Percentiles rank a stretch among this genome's conserved stretches.
These are phyloP conservation scores for Ailurus styani DNA, from an alignment of 2,113 vertebrate genomes.

Conservation along the genomic window DNA sequence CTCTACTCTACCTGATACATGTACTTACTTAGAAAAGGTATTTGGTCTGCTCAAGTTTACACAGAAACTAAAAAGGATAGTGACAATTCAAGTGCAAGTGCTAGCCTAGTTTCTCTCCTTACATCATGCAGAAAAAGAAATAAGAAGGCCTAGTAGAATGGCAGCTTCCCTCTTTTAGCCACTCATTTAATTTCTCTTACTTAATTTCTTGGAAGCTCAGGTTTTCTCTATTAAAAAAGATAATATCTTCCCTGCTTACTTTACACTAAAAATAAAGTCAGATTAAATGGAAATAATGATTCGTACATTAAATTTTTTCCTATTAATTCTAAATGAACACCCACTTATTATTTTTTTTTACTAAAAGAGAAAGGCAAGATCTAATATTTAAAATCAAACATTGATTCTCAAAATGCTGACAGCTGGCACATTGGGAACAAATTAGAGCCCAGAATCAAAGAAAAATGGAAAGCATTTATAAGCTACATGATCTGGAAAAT, in stretches of 20 bases:
- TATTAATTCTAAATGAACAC: constrained; percentile 6
- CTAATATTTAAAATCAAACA: constrained; percentile 47
- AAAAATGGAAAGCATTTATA: constrained; percentile 52
- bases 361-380: neutral
- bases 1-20: neutral
- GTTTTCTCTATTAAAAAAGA: neutral
- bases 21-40: neutral
- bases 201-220: neutral
- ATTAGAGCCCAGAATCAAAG: constrained; percentile 41
- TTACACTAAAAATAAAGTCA: constrained; percentile 8
- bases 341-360: neutral
- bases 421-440: constrained; percentile 60
- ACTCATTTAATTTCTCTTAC: neutral
- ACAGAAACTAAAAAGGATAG: neutral
- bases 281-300: neutral
- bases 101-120: neutral
- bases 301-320: neutral
- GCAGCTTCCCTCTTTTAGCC: neutral
- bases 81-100: neutral
- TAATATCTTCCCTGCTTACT: neutral
- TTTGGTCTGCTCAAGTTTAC: neutral
- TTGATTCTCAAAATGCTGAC: constrained; percentile 46
- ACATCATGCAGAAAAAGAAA: neutral
- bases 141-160: neutral
- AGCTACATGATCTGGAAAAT: constrained; percentile 66